Evolutionary conservation across 2,888 invertebrate genomes (phyloP), one percentile per base, ranked within the genome.

Genomic region (Drosophila siamana): DNA sequence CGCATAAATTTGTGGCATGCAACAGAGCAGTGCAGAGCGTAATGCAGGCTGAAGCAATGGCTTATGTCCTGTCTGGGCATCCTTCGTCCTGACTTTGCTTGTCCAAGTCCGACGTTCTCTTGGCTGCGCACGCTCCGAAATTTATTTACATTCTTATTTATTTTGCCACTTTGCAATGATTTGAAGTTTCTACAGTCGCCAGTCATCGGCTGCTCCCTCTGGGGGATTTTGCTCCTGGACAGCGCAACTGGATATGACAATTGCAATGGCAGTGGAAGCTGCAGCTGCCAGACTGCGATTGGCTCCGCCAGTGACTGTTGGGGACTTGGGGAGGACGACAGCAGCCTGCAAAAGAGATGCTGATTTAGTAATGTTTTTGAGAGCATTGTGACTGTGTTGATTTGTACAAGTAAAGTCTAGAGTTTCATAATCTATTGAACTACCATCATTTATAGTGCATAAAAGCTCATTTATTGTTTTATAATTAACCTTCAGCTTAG

Each of bases 81-180:
- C 57, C 66, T 63, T 57, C 43, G 36, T 13, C 7, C 13, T 9
- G 26, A 26, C n/a, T 15, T 43, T 36, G 22, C n/a, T 36, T 28
- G 26, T 7, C 26, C 16, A 46, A 7, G 36, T 5, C 33, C 55
- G 43, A 46, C n/a, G 67, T 26, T 44, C 40, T 50, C 48, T 54
- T 15, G 47, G 40, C 54, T 70, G 66, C 72, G 71, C 67, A 67
- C 55, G 59, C 68, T 74, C 67, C 67, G 4, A 77, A 69, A 85
- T 84, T 86, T 85, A 84, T 85, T 79, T 81, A 79, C 82, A 72
- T 66, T 81, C 68, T 74, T 81, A 84, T 77, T 84, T 84, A 84
- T 84, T 77, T 77, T 75, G 79, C 68, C 85, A 79, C 73, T 80
- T 74, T 71, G 87, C 79, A 84, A 86, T 81, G 81, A 84, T 86